Conservation (phyloP, 2,888 invertebrate genomes). For the Therioaphis trifolii region DNA sequence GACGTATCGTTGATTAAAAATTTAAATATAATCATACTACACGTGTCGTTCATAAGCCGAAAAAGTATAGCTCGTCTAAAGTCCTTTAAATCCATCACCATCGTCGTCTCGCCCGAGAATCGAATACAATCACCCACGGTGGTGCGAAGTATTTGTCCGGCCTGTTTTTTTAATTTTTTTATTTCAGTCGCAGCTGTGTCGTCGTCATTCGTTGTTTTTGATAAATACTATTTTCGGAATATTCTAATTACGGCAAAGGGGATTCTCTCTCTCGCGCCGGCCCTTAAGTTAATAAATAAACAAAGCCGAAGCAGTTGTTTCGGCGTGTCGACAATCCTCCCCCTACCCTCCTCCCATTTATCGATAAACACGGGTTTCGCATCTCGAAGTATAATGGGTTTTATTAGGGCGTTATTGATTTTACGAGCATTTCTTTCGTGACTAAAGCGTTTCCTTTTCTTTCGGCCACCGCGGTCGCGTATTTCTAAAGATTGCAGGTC, state of each 20-base stretch:
- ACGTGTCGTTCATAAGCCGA: too few species aligned
- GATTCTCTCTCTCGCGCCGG: not conserved
- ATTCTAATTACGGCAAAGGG: not conserved
- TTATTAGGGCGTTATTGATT: conserved; percentile 22
- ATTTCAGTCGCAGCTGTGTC: not conserved
- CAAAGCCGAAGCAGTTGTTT: not conserved
- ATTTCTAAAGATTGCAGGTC: too few species aligned
- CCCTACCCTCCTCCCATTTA: too few species aligned
- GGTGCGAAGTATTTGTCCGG: too few species aligned
- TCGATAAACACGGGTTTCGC: not conserved
- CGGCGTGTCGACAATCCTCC: not conserved
- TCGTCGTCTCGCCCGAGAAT: too few species aligned
- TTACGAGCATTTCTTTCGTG: not conserved
- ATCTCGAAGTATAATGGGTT: not conserved
- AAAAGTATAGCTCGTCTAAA: too few species aligned
- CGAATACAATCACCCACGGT: too few species aligned
- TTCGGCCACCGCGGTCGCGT: not conserved
- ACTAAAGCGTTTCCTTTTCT: not conserved
- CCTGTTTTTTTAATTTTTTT: not conserved
- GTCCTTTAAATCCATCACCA: too few species aligned
- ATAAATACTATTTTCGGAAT: conserved; percentile 34
- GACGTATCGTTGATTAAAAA: too few species aligned
- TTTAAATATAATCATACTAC: too few species aligned
- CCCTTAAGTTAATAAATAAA: conserved; percentile 4
- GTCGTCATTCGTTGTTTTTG: conserved; percentile 19